Conservation (phyloP, 92 coral and sea anemone species). For the Porites rus region DNA sequence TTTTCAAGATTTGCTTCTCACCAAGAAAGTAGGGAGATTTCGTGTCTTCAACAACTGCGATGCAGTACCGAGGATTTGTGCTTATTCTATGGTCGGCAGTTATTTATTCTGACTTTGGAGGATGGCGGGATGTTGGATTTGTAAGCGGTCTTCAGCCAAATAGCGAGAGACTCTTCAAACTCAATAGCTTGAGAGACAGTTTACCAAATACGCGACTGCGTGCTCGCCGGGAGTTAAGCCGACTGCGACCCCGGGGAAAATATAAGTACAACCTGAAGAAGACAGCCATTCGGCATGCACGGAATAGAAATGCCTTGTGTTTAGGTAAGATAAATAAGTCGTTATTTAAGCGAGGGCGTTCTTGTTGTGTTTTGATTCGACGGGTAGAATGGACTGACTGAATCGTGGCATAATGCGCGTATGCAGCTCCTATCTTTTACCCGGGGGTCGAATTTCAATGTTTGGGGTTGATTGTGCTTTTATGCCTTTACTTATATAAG, state of each 20-base stretch:
- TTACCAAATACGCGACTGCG: slow-evolving; percentile 66
- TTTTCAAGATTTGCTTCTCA: slow-evolving; percentile 5
- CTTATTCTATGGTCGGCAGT: slow-evolving; percentile 63
- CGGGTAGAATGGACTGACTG: not conserved
- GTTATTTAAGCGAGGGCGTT: slow-evolving; percentile 2
- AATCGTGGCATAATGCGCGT: not conserved
- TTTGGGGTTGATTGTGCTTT: slow-evolving; percentile 17
- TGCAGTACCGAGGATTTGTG: slow-evolving; percentile 54
- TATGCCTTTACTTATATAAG: slow-evolving; percentile 11
- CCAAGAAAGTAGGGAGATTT: slow-evolving; percentile 2
- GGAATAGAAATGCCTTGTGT: slow-evolving; percentile 81
- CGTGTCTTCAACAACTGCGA: slow-evolving; percentile 14
- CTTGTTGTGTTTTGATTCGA: slow-evolving; percentile 2
- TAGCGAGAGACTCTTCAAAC: slow-evolving; percentile 78
- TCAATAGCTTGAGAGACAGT: slow-evolving; percentile 79
- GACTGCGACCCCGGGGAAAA: slow-evolving; percentile 78
- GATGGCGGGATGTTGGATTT: slow-evolving; percentile 53
- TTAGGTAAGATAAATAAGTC: slow-evolving; percentile 78
- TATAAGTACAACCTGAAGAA: slow-evolving; percentile 79
- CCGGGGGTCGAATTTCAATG: slow-evolving; percentile 28
- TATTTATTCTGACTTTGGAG: slow-evolving; percentile 67
- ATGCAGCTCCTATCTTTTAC: slow-evolving; percentile 16
- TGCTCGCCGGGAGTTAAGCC: slow-evolving; percentile 62
- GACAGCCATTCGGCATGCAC: slow-evolving; percentile 77
- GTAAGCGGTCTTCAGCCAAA: slow-evolving; percentile 55